Evolutionary conservation across 2,888 invertebrate genomes (phyloP), one percentile per base, ranked within the genome.

Genomic region (Euzophera pinguis): DNA sequence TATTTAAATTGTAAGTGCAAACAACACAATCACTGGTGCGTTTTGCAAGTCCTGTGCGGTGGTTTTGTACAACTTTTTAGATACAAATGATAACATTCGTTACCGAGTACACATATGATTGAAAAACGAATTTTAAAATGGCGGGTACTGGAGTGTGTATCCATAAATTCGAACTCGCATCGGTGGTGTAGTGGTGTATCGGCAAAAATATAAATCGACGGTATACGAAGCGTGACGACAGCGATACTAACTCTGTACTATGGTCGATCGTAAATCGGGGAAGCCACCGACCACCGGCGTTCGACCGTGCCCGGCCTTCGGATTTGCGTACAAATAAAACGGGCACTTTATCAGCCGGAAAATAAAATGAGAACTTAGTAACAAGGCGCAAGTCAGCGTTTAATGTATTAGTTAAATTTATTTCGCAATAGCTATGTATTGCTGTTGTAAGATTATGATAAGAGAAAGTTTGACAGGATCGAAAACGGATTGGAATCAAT

Each of bases 241-340:
- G 76, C 78, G 73, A 75, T 78, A 81, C 84, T 83, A 83, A 82
- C 81, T 83, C 78, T 72, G 71, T 69, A 67, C 74, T 74, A 74
- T 73, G 74, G 76, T 56, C 71, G 75, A 63, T 75, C 78, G 79
- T 86, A 85, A 86, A 86, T 84, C 73, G 77, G 69, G 76, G 73
- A 81, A 81, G 80, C 72, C 78, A 80, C 79, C 77, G 78, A 78
- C 79, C 81, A 77, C 70, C 73, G 67, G 71, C 70, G 68, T 65
- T 73, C 69, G 74, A 71, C 63, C 69, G 72, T 68, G 67, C 72
- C 71, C 71, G 61, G 69, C 71, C 73, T 74, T 76, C 72, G 74
- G 77, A 87, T 87, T 84, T 84, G 84, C 82, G 79, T 82, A 78
- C 78, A 78, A 83, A 86, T 85, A 84, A 84, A 84, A 78, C 69